A percentile compares a stretch with the other conserved stretches of the same genome.
Evolutionary conservation across 2,888 invertebrate species (phyloP).

Genomic region (Slavum lentiscoides): DNA sequence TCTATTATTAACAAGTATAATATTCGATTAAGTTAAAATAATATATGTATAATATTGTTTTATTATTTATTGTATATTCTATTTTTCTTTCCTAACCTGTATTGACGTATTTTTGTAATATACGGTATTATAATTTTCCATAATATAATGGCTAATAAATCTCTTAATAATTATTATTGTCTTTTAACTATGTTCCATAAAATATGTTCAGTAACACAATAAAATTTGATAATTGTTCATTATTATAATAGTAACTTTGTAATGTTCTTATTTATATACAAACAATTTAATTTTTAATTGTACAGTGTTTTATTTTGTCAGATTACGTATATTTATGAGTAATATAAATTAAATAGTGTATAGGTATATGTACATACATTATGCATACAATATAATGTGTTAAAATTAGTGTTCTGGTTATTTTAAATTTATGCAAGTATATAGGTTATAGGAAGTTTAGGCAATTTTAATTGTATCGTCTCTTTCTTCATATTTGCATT

Average conservation of each 20-base stretch:
- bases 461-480: not conserved
- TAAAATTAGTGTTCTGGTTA: not conserved
- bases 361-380: too few relatives aligned
- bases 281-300: conserved; percentile 4
- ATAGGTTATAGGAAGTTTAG: not conserved
- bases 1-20: not conserved
- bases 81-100: not conserved
- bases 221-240: not conserved
- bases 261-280: not conserved
- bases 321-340: not conserved
- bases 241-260: not conserved
- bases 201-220: not conserved
- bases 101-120: not conserved
- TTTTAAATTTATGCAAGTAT: conserved; percentile 1
- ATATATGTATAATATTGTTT: not conserved
- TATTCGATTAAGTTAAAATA: not conserved
- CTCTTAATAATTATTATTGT: not conserved
- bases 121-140: not conserved
- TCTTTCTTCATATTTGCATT: not conserved
- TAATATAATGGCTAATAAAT: not conserved
- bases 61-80: not conserved
- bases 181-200: not conserved
- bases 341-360: not conserved
- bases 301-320: conserved; percentile 29
- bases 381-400: not conserved